Evolutionary conservation across 2,888 invertebrate genomes (phyloP).

Genomic region (Miltochrista miniata): DNA sequence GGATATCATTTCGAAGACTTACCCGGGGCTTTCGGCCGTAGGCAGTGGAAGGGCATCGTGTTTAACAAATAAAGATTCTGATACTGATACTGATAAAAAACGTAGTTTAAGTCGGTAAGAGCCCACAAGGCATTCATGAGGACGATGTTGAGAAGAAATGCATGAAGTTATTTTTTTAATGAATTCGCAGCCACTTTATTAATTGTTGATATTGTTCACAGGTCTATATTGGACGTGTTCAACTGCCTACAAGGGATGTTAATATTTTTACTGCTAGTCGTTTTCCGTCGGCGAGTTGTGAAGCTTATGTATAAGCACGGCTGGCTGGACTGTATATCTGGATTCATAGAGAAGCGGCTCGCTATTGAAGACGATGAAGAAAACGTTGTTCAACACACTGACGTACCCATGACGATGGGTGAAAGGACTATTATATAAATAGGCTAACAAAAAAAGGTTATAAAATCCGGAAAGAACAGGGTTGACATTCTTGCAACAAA

Average conservation of each 20-base stretch:
- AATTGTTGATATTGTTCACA: conserved; percentile 48
- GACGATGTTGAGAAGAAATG: no score
- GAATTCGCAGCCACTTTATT: no score
- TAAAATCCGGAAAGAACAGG: no score
- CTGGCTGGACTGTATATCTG: conserved; percentile 58
- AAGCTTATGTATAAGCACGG: conserved; percentile 62
- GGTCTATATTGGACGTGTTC: conserved; percentile 82
- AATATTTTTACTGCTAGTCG: conserved; percentile 84
- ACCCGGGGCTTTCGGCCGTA: no score
- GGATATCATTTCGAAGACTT: no score
- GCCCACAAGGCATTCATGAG: no score
- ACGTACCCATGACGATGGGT: conserved; percentile 59
- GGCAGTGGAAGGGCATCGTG: no score
- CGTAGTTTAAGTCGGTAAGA: no score
- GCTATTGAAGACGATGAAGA: conserved; percentile 75
- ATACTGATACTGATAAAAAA: no score
- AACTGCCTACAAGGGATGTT: conserved; percentile 85
- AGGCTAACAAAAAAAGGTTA: background rate
- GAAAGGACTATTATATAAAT: conserved; percentile 30
- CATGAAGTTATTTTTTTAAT: no score
- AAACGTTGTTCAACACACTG: conserved; percentile 65
- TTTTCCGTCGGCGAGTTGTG: conserved; percentile 79
- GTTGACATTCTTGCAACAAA: background rate
- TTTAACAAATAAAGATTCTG: no score
- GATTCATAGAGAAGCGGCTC: conserved; percentile 53